These are phyloP conservation scores for Siderastrea radians DNA, from an alignment of 92 coral and sea anemone species.

Conservation along the genomic window DNA sequence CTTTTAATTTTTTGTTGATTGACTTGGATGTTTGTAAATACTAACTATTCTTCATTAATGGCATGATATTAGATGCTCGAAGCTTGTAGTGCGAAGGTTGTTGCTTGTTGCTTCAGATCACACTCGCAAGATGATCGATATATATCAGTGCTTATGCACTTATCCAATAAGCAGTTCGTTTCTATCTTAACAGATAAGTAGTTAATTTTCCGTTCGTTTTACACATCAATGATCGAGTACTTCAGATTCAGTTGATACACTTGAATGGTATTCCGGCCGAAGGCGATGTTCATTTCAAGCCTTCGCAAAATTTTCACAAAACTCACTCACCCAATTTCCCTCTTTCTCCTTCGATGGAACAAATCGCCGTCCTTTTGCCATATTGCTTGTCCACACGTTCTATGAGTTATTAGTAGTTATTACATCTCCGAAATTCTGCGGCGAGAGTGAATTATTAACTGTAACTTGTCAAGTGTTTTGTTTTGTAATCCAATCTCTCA, in stretches of 20 bases:
- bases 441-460: background rate
- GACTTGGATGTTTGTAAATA: slow-evolving; percentile 5
- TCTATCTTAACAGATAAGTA: background rate
- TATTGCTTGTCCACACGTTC: slow-evolving; percentile 7
- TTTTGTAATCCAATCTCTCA: slow-evolving; percentile 17
- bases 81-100: no score
- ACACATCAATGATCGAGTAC: background rate
- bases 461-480: background rate
- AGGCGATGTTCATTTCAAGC: background rate
- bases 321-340: slow-evolving; percentile 87
- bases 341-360: slow-evolving; percentile 87
- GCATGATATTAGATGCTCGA: background rate
- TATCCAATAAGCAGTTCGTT: background rate
- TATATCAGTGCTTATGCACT: no score
- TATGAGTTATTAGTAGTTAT: background rate
- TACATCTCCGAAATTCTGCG: slow-evolving; percentile 31
- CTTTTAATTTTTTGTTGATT: background rate
- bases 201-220: background rate
- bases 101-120: no score
- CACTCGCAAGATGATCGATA: no score
- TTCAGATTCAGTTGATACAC: slow-evolving; percentile 2
- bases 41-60: background rate
- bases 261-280: background rate
- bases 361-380: slow-evolving; percentile 92
- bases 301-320: background rate